Evolutionary conservation across 2,113 vertebrate species (phyloP).

Genomic region (Lipotes vexillifer): DNA sequence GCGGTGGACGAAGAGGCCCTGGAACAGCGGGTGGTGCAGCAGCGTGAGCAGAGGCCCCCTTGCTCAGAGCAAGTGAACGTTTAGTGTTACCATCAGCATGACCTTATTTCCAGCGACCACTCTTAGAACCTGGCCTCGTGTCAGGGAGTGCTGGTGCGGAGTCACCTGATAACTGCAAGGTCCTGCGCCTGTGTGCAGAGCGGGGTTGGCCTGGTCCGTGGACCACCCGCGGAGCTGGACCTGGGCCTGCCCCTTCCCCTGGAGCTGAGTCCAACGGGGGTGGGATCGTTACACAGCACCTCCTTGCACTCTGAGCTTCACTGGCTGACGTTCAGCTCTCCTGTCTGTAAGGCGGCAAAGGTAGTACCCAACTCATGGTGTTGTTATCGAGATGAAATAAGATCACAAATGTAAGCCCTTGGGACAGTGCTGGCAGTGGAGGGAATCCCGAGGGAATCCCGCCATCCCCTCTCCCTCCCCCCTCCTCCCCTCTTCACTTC

Average conservation of each 20-base stretch:
- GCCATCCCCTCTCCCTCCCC: fast-evolving
- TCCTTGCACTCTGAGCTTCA: not conserved
- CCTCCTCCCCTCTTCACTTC: no score
- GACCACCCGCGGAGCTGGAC: no score
- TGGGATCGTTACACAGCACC: no score
- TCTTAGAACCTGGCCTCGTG: not conserved
- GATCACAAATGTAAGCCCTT: not conserved
- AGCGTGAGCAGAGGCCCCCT: fast-evolving
- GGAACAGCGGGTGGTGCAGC: fast-evolving
- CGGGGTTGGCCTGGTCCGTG: fast-evolving
- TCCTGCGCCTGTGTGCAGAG: no score
- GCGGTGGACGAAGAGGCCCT: no score
- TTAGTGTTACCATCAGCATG: no score
- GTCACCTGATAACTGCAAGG: not conserved
- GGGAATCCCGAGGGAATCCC: fast-evolving
- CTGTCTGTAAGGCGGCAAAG: not conserved
- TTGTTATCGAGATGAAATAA: no score
- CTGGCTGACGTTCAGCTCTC: not conserved
- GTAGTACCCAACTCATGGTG: no score
- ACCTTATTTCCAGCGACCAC: not conserved
- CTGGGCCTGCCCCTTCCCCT: no score
- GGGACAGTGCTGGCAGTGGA: not conserved
- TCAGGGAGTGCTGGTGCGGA: not conserved
- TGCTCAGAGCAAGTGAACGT: fast-evolving
- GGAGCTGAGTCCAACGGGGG: fast-evolving